Evolutionary conservation across 2,113 vertebrate species (phyloP).

Genomic region (Sterna hirundo): DNA sequence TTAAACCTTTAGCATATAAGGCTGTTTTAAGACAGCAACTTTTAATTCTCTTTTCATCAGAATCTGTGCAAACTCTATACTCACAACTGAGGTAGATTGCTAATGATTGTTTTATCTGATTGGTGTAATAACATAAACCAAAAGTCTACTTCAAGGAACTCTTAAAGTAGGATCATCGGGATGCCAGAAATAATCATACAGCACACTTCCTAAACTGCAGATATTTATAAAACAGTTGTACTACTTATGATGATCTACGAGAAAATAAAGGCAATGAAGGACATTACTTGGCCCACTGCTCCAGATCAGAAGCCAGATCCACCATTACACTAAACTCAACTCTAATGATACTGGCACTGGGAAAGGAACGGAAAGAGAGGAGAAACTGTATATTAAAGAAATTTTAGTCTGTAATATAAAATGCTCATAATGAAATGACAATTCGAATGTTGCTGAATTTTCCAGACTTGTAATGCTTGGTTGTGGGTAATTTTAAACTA

Average conservation of each 20-base stretch:
- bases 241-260: not conserved
- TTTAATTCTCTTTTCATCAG: not conserved
- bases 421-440: not conserved
- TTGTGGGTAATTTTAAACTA: not conserved
- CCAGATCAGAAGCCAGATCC: not conserved
- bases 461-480: not conserved
- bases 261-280: not conserved
- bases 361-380: not conserved
- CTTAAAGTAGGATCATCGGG: not conserved
- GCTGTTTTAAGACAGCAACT: not conserved
- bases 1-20: not conserved
- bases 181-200: not conserved
- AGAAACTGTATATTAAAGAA: not conserved
- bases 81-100: not conserved
- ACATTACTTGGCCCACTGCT: not conserved
- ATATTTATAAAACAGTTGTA: not conserved
- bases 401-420: not conserved
- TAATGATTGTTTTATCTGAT: not conserved
- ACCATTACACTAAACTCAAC: too few relatives aligned
- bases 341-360: not conserved
- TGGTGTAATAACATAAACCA: not conserved
- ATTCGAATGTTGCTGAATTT: not conserved
- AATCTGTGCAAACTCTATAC: not conserved
- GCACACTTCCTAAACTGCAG: not conserved
- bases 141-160: not conserved